phyloP scores from a whole-genome alignment of 2,113 vertebrate species.

The Taxidea taxus region DNA sequence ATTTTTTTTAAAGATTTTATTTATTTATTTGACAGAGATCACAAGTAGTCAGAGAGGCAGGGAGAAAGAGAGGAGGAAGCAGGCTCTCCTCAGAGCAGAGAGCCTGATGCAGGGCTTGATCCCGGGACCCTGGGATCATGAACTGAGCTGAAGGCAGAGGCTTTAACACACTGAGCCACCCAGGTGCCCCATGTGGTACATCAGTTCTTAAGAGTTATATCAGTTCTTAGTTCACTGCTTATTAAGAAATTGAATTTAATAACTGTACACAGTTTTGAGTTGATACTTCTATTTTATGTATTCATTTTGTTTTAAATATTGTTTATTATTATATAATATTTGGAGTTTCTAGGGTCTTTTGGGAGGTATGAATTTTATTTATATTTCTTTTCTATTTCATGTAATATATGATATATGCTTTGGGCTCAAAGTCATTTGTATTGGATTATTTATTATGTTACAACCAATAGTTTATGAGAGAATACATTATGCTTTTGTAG shows the following conservation, averaged over 20 bases:
- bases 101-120: too few species aligned
- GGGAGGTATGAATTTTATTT: background rate
- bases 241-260: conserved; percentile 30
- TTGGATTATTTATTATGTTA: background rate
- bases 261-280: background rate
- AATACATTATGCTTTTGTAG: background rate
- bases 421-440: background rate
- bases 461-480: background rate
- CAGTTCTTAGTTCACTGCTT: background rate
- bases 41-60: too few species aligned
- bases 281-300: background rate
- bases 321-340: background rate
- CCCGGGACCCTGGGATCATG: too few species aligned
- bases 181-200: too few species aligned
- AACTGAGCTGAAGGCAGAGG: too few species aligned
- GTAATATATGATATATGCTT: background rate
- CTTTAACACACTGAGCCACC: too few species aligned
- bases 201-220: background rate
- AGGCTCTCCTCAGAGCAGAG: too few species aligned
- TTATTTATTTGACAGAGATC: too few species aligned
- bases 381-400: background rate
- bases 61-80: too few species aligned
- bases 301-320: conserved; percentile 6
- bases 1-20: too few species aligned
- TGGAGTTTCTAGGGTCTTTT: background rate